phyloP scores from a whole-genome alignment of 2,888 invertebrate species.

The Drosophila birchii region DNA sequence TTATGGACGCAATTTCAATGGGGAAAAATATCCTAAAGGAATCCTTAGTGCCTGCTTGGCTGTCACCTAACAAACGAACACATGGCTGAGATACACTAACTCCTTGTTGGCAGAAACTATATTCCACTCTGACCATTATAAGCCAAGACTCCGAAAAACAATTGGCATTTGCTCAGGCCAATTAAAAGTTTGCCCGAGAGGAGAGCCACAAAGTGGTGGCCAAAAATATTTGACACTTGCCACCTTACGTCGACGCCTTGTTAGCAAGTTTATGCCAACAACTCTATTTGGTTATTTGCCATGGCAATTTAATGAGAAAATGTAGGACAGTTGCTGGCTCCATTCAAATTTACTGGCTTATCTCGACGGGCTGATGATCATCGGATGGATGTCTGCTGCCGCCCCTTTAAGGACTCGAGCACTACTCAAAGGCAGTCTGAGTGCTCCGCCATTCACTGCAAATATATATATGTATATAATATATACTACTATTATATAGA shows the following conservation, averaged over 20 bases:
- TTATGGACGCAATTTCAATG: slow-evolving; percentile 56
- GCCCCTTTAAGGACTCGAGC: slow-evolving; percentile 57
- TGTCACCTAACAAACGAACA: slow-evolving; percentile 22
- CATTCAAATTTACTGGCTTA: slow-evolving; percentile 52
- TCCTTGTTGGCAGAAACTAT: slow-evolving; percentile 20
- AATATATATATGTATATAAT: slow-evolving; percentile 12
- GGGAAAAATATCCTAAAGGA: slow-evolving; percentile 6
- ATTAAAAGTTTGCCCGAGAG: slow-evolving; percentile 74
- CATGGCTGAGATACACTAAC: slow-evolving; percentile 30
- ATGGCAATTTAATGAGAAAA: slow-evolving; percentile 79
- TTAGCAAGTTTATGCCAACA: slow-evolving; percentile 71
- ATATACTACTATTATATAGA: slow-evolving; percentile 22
- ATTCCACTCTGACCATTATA: slow-evolving; percentile 29
- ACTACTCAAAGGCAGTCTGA: slow-evolving; percentile 71
- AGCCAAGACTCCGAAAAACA: slow-evolving; percentile 49
- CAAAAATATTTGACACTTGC: slow-evolving; percentile 50
- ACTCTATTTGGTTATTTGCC: slow-evolving; percentile 68
- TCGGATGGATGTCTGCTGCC: slow-evolving; percentile 6
- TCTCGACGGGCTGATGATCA: background rate
- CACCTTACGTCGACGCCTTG: slow-evolving; percentile 55
- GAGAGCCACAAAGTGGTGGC: slow-evolving; percentile 58
- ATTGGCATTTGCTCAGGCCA: slow-evolving; percentile 70
- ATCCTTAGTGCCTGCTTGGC: background rate
- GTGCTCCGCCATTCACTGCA: slow-evolving; percentile 51
- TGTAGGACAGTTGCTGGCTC: slow-evolving; percentile 62